Percentiles rank a stretch among this genome's conserved stretches.
phyloP scores from a whole-genome alignment of 2,888 invertebrate genomes.

The Stramonita haemastoma region DNA sequence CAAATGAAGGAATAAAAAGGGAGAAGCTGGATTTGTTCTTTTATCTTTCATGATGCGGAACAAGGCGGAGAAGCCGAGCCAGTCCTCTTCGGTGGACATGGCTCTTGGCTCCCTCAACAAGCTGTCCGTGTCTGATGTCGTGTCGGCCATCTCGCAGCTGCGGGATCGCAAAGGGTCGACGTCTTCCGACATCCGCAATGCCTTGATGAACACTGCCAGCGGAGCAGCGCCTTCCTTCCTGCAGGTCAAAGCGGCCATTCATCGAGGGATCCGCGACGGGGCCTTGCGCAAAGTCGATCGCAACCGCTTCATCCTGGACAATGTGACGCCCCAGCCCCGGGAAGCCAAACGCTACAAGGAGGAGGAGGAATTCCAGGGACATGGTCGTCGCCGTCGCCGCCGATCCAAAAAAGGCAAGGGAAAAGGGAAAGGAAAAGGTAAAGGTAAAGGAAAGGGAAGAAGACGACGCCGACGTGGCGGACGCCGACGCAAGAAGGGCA shows the following conservation, averaged over 20 bases:
- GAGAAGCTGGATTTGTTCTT: too few relatives aligned
- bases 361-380: neutral
- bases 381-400: neutral
- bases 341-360: neutral
- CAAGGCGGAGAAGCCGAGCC: constrained; percentile 30
- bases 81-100: constrained; percentile 13
- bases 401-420: neutral
- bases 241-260: constrained; percentile 29
- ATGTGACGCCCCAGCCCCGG: neutral
- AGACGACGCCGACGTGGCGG: neutral
- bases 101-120: constrained; percentile 3
- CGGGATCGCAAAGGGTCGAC: constrained; percentile 28
- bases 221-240: neutral
- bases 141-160: constrained; percentile 8
- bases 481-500: neutral
- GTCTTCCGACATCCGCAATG: constrained; percentile 22
- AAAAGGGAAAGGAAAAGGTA: neutral
- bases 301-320: constrained; percentile 29
- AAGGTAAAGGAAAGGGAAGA: neutral
- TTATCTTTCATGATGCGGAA: constrained; percentile 31
- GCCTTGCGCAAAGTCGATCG: neutral
- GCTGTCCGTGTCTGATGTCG: neutral
- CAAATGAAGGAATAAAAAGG: too few relatives aligned
- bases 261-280: constrained; percentile 17
- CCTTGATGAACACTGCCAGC: neutral